Conservation (phyloP, 2,888 invertebrate species). For the Melinaea menophilus region DNA sequence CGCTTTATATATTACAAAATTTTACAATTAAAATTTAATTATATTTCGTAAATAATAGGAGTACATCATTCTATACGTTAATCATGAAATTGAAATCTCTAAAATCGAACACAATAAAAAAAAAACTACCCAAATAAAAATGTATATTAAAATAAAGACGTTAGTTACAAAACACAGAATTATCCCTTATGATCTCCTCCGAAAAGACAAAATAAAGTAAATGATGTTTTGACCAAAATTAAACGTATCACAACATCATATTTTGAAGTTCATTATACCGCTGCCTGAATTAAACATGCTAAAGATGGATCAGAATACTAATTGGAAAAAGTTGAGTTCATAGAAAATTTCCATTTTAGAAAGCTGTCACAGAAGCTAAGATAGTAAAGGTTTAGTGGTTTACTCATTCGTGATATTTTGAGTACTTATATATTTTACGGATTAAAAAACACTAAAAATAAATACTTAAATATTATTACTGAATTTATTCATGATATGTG, state of each 20-base stretch:
- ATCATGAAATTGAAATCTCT: background rate
- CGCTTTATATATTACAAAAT: too few relatives aligned
- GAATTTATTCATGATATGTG: too few relatives aligned
- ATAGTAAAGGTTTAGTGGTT: conserved; percentile 42
- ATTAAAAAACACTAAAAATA: too few relatives aligned
- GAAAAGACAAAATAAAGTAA: conserved; percentile 25
- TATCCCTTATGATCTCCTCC: conserved; percentile 13
- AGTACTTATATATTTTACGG: too few relatives aligned
- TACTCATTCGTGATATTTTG: background rate
- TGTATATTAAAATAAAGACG: conserved; percentile 13
- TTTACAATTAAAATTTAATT: too few relatives aligned
- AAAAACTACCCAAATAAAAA: conserved; percentile 7
- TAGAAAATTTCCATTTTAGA: conserved; percentile 56
- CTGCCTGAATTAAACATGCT: conserved; percentile 48
- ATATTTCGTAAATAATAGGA: too few relatives aligned
- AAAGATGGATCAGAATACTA: conserved; percentile 45
- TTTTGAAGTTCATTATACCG: conserved; percentile 40
- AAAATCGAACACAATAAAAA: background rate
- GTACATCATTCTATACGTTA: too few relatives aligned
- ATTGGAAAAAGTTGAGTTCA: conserved; percentile 57
- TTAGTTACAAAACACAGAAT: conserved; percentile 11
- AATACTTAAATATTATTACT: too few relatives aligned
- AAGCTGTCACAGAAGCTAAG: conserved; percentile 52
- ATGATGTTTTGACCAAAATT: conserved; percentile 20
- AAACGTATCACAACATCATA: conserved; percentile 34